A percentile compares a stretch with the other conserved stretches of the same genome.
Conservation (phyloP, 2,888 invertebrate species). For the Stramonita haemastoma region DNA sequence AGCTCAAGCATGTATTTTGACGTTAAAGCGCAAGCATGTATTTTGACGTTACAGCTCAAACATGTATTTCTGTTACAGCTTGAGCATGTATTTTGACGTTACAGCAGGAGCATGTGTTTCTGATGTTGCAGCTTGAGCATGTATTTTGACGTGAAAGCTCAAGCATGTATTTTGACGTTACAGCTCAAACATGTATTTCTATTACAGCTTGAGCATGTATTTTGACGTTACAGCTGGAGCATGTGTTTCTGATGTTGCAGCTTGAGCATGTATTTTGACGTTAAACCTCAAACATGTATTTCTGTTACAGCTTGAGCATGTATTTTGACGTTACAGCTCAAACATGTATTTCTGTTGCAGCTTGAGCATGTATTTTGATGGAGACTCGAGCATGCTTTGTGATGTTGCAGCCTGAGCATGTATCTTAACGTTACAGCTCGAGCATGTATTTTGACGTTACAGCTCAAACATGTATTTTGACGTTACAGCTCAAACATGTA, state of each 20-base stretch:
- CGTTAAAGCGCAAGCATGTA: conserved; percentile 39
- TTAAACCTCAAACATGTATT: too few relatives aligned
- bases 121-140: conserved; percentile 35
- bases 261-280: conserved; percentile 49
- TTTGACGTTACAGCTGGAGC: too few relatives aligned
- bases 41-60: too few relatives aligned
- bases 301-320: conserved; percentile 33
- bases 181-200: too few relatives aligned
- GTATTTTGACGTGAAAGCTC: conserved; percentile 45
- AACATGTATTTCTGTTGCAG: neutral
- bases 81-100: conserved; percentile 50
- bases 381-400: conserved; percentile 36
- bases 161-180: conserved; percentile 50
- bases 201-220: conserved; percentile 39
- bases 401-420: too few relatives aligned
- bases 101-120: too few relatives aligned
- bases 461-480: conserved; percentile 48
- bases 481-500: too few relatives aligned
- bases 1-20: conserved; percentile 48
- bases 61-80: neutral
- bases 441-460: conserved; percentile 49
- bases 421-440: neutral
- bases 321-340: conserved; percentile 52
- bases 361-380: conserved; percentile 49
- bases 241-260: neutral